phyloP scores from a whole-genome alignment of 1,140 invertebrate species.

The Chironomus tepperi region DNA sequence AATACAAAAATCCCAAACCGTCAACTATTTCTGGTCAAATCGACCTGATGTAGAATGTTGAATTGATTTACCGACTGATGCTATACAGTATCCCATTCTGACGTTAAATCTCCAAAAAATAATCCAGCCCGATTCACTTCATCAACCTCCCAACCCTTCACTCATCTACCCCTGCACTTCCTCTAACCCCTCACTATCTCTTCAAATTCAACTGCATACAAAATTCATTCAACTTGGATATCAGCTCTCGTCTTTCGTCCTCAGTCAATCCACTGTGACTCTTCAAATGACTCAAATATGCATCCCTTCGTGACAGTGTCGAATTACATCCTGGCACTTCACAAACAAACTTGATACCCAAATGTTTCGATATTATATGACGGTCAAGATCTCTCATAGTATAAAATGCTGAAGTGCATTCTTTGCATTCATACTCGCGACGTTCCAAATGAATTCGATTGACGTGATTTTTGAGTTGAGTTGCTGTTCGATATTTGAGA shows the following conservation, averaged over 20 bases:
- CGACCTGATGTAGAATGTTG: too few species aligned
- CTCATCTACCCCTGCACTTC: too few species aligned
- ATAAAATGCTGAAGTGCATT: not conserved
- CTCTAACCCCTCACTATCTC: not conserved
- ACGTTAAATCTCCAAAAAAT: too few species aligned
- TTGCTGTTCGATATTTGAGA: not conserved
- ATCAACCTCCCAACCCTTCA: too few species aligned
- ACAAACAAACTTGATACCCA: not conserved
- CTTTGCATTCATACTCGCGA: not conserved
- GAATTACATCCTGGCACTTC: not conserved
- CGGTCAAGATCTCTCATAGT: not conserved
- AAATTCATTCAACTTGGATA: not conserved
- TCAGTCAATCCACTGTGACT: not conserved
- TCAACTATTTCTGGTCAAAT: too few species aligned
- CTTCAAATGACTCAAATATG: not conserved
- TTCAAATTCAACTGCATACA: not conserved
- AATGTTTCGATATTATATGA: not conserved
- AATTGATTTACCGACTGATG: too few species aligned
- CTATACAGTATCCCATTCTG: too few species aligned
- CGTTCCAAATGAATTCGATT: not conserved
- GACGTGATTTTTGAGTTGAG: not conserved
- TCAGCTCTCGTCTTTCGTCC: not conserved
- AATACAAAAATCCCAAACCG: too few species aligned
- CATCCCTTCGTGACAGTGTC: not conserved
- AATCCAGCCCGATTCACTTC: too few species aligned